phyloP scores from a whole-genome alignment of 2,797 vertebrate species.

The Mus minutoides region DNA sequence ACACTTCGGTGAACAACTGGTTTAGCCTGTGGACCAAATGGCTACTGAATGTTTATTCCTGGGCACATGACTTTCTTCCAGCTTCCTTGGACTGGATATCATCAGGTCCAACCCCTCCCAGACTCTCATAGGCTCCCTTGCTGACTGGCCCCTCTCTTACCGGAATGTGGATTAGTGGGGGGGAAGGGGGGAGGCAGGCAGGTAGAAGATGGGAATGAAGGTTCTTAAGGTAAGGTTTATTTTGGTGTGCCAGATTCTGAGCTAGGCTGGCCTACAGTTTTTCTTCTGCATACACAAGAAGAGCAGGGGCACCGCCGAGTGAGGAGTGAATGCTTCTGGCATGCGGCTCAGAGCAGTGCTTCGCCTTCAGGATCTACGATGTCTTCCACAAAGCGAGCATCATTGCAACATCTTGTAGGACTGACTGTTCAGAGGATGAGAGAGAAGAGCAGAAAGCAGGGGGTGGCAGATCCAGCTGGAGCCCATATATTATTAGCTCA shows the following conservation, averaged over 20 bases:
- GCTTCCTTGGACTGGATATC: background rate
- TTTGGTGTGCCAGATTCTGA: background rate
- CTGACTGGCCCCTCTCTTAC: background rate
- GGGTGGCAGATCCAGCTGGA: slow-evolving; percentile 4
- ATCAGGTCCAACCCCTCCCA: background rate
- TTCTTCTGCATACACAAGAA: background rate
- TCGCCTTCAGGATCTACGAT: background rate
- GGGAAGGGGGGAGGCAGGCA: background rate
- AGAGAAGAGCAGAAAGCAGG: background rate
- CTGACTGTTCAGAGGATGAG: background rate
- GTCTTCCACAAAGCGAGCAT: background rate
- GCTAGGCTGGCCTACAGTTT: background rate
- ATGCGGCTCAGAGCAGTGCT: background rate
- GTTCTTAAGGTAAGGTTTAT: background rate
- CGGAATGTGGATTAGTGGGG: slow-evolving; percentile 44
- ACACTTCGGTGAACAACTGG: background rate
- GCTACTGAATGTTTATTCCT: background rate
- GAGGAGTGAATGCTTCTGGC: background rate
- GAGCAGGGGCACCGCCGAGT: background rate
- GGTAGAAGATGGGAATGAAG: background rate
- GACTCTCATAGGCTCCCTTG: too few species aligned
- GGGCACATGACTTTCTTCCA: background rate
- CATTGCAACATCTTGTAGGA: background rate
- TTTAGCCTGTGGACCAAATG: background rate
- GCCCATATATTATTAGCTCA: background rate